phyloP scores from a whole-genome alignment of 1,140 invertebrate genomes.

The Pygmarrhopalites habei region DNA sequence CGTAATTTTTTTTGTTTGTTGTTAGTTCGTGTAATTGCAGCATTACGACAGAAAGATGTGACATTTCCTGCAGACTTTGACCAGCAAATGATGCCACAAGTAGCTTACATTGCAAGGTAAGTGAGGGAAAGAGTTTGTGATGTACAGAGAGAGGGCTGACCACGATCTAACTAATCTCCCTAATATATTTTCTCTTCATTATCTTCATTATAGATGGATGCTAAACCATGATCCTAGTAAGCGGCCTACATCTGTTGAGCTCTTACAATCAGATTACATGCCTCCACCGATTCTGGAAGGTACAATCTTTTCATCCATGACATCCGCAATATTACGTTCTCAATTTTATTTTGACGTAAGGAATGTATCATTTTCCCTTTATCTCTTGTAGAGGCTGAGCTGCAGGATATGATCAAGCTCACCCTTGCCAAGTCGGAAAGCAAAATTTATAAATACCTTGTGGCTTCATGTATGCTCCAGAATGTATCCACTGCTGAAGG shows the following conservation, averaged over 20 bases:
- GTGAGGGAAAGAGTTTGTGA: too few relatives aligned
- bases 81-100: slow-evolving; percentile 45
- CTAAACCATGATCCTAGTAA: slow-evolving; percentile 73
- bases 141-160: too few relatives aligned
- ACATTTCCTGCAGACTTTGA: slow-evolving; percentile 58
- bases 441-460: slow-evolving; percentile 70
- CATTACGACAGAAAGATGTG: slow-evolving; percentile 59
- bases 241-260: slow-evolving; percentile 72
- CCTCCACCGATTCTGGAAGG: slow-evolving; percentile 68
- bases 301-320: too few relatives aligned
- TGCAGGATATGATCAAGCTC: too few relatives aligned
- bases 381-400: too few relatives aligned
- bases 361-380: too few relatives aligned
- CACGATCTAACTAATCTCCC: too few relatives aligned
- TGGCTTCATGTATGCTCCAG: slow-evolving; percentile 61
- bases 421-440: slow-evolving; percentile 70
- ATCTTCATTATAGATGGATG: slow-evolving; percentile 56
- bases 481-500: slow-evolving; percentile 53
- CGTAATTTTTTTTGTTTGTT: too few relatives aligned
- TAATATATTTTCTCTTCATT: too few relatives aligned
- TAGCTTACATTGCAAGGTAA: slow-evolving; percentile 48
- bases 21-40: slow-evolving; percentile 64
- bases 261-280: slow-evolving; percentile 70
- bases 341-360: too few relatives aligned
- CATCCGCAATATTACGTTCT: too few relatives aligned